phyloP scores from a whole-genome alignment of 2,797 vertebrate genomes.

The Scolopax rusticola region DNA sequence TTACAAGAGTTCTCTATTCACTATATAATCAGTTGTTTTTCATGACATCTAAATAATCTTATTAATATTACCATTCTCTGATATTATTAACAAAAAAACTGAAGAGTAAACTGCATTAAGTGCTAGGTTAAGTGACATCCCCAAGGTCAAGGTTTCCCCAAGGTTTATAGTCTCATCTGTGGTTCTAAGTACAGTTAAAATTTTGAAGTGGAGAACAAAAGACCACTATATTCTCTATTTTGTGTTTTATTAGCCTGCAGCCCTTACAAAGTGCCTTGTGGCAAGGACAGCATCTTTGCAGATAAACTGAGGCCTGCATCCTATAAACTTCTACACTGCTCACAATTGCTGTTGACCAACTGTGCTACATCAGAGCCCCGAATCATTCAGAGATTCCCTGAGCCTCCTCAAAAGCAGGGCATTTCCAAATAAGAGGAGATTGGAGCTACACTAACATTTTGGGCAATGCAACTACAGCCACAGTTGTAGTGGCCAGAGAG shows the following conservation, averaged over 20 bases:
- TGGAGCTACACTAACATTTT: background rate
- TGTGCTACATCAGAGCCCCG: background rate
- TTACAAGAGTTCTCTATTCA: background rate
- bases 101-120: background rate
- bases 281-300: background rate
- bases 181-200: background rate
- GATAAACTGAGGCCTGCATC: background rate
- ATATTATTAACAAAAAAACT: background rate
- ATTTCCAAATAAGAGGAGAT: background rate
- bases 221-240: background rate
- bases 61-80: background rate
- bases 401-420: background rate
- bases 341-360: background rate
- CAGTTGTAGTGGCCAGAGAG: background rate
- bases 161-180: background rate
- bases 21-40: background rate
- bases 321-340: background rate
- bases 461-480: background rate
- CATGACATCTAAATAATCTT: background rate
- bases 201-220: background rate
- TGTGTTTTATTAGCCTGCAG: background rate
- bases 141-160: background rate
- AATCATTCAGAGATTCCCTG: background rate
- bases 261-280: accelerated
- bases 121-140: background rate